Base-by-base conservation (phyloP, 1,140 invertebrate species). In the Tenebrio molitor region DNA sequence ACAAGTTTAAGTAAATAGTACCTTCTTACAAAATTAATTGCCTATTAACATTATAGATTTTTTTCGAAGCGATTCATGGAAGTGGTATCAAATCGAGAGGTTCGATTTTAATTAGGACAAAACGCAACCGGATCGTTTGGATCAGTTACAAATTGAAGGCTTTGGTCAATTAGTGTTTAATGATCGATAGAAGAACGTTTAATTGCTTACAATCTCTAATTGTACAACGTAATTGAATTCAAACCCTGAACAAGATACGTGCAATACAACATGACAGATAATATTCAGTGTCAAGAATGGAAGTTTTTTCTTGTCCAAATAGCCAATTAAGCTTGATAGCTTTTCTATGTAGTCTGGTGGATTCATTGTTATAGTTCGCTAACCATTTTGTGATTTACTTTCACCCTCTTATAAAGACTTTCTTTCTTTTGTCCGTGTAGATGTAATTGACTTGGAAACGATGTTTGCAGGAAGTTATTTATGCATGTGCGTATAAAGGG, bases 161-260 rank as follows among this genome's bases (percentile, higher is more conserved):
- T 58, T 29, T 25, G 50, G 50, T 58, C 50, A 58, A 58, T 58
- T 58, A 58, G 50, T 58, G 50, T 58, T 58, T 58, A 58, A 58
- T 58, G 50, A 58, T 58, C 50, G 50, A 58, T 58, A 23, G 50
- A 58, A 58, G 50, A 58, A 25, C 50, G 23, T 58, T 58, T 58
- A 58, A 58, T 58, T 58, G 50, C 50, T 25, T 58, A 23, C 50
- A 25, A 14, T 58, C 23, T 6, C 23, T 58, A 58, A 58, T 58
- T 58, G 50, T 29, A 58, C 10, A 58, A 29, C 15, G 50, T 58
- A 29, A 12, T 29, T 58, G 50, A 17, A 58, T 58, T 29, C 21
- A 58, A 29, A 25, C 50, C 50, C 10, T 4, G 29, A 58, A 58
- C 25, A 58, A 53, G 50, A 58, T 25, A 58, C 23, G 50, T 58